Percentiles rank a stretch among this genome's conserved stretches.
These are phyloP conservation scores for Urocitellus parryii DNA, from an alignment of 2,113 vertebrate species.

Conservation along the genomic window DNA sequence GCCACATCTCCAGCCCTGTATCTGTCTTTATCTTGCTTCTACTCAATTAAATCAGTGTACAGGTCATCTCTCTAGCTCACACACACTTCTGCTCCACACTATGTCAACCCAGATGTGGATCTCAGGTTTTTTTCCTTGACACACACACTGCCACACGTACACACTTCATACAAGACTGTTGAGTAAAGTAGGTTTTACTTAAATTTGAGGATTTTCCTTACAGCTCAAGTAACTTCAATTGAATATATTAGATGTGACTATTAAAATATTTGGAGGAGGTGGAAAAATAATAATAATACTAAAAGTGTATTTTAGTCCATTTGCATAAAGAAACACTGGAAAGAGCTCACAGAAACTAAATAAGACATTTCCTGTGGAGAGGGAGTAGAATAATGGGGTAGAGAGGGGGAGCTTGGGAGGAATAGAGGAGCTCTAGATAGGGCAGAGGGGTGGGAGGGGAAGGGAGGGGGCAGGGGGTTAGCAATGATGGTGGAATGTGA, in stretches of 20 bases:
- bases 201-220: neutral
- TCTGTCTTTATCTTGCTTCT: constrained; percentile 23
- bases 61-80: neutral
- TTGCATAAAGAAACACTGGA: constrained; percentile 26
- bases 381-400: neutral
- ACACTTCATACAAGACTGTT: neutral
- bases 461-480: no score
- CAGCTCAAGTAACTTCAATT: neutral
- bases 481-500: no score
- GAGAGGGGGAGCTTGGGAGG: no score
- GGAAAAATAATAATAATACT: neutral
- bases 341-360: neutral
- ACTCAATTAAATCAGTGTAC: neutral
- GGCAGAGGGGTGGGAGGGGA: no score
- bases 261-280: constrained; percentile 8
- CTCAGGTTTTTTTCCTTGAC: neutral
- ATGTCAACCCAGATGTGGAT: neutral
- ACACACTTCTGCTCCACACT: neutral
- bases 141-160: neutral
- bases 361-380: neutral
- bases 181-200: neutral
- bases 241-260: neutral
- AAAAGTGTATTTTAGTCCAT: neutral
- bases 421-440: no score
- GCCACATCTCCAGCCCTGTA: no score